These are phyloP conservation scores for Eupleurogrammus muticus DNA, from an alignment of 2,797 vertebrate genomes.

Conservation along the genomic window DNA sequence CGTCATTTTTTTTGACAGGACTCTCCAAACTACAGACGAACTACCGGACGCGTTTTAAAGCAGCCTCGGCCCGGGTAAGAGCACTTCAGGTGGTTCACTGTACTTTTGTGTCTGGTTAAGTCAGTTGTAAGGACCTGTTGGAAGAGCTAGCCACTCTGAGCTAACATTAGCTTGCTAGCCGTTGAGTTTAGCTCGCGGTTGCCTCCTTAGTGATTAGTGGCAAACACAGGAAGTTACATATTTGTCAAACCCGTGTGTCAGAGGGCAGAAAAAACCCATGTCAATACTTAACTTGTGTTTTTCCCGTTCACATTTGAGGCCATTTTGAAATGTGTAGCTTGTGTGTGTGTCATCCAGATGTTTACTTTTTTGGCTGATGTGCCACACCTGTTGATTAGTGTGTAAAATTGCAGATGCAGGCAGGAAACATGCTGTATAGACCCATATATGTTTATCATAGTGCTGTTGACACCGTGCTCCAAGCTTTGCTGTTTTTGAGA, in stretches of 20 bases:
- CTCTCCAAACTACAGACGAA: neutral
- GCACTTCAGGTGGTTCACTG: neutral
- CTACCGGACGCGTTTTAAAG: neutral
- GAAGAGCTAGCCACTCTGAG: conserved; percentile 35
- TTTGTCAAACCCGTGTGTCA: neutral
- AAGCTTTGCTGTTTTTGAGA: neutral
- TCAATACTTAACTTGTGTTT: neutral
- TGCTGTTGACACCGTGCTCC: neutral
- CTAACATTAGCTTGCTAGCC: conserved; percentile 65
- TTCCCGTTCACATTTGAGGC: neutral
- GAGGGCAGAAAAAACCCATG: neutral
- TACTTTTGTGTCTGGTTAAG: neutral
- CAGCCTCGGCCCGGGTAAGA: conserved; percentile 42
- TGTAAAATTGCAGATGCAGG: neutral
- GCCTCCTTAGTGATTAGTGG: conserved; percentile 22
- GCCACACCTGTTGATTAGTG: neutral
- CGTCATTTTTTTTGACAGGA: conserved; percentile 3
- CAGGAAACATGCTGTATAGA: neutral
- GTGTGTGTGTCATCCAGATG: conserved; percentile 57
- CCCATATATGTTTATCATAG: neutral
- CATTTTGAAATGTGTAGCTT: conserved; percentile 7
- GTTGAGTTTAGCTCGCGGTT: conserved; percentile 25
- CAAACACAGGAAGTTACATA: conserved; percentile 18
- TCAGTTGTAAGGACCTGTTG: conserved; percentile 47
- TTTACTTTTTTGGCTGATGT: conserved; percentile 24